Percentiles rank a stretch among this genome's conserved stretches.
These are phyloP conservation scores for Aegotheles bennettii DNA, from an alignment of 2,113 vertebrate genomes.

Conservation along the genomic window DNA sequence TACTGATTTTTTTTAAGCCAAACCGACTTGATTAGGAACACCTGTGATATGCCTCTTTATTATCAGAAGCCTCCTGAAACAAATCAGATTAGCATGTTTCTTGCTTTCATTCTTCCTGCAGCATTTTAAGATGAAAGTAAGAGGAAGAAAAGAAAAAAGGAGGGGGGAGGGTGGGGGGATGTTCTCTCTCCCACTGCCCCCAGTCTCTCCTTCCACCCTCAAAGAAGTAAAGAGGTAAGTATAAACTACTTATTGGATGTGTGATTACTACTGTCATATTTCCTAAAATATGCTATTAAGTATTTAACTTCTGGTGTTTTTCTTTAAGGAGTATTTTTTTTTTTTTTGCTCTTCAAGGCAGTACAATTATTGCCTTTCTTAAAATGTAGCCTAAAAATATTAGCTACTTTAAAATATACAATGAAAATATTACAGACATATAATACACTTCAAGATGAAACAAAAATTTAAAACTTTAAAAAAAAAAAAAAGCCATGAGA, in stretches of 20 bases:
- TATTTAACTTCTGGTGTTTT: not conserved
- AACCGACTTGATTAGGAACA: constrained; percentile 75
- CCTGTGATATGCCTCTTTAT: constrained; percentile 71
- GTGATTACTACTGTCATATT: not conserved
- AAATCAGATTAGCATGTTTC: constrained; percentile 73
- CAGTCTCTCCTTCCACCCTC: not conserved
- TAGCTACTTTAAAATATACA: not conserved
- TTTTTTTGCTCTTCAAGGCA: not conserved
- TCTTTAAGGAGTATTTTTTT: not conserved
- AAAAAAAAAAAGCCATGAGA: not conserved
- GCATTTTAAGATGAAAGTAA: constrained; percentile 62
- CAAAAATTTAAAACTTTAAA: not conserved
- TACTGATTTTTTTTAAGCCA: constrained; percentile 9
- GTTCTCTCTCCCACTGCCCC: not conserved
- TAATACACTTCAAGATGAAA: not conserved
- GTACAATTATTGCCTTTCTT: not conserved
- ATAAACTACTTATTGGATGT: not conserved
- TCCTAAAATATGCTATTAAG: not conserved
- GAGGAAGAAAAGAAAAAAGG: not conserved
- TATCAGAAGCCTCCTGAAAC: constrained; percentile 67
- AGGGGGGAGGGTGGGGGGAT: not conserved
- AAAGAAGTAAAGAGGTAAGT: not conserved
- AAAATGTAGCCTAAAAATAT: not conserved
- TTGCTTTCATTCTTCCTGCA: constrained; percentile 67
- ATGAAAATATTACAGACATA: not conserved